Base-by-base conservation (phyloP, 2,797 vertebrate species). In the Pangasius macronema region DNA sequence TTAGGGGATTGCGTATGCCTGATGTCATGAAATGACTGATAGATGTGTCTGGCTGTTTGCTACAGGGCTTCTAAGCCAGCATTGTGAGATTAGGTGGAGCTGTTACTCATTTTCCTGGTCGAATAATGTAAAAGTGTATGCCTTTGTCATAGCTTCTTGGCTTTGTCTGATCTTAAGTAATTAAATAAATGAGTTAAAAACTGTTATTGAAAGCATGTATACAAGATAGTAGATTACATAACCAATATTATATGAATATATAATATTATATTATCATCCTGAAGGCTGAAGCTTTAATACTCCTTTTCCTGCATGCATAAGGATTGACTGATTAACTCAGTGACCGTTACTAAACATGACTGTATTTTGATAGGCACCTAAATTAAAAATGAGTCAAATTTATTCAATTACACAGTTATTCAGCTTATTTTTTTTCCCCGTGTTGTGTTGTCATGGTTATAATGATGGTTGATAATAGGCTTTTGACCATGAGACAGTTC, bases 381-480 rank as follows among this genome's bases (percentile, higher is more conserved):
- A 63, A n/a, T 81, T 20, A 18, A 36, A 20, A 65, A 65, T n/a
- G 59, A 83, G 39, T 68, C 81, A 67, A 2, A 33, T 68, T 83
- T 53, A 53, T 53, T 68, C 49, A 68, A 53, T 67, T 68, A 67
- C 9, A 22, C 81, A 33, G 81, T 30, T 51, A 33, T 49, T 68
- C 46, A 51, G 39, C 14, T 27, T 59, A 24, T 39, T 80, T 57
- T 24, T 24, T 9, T 4, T 8, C 20, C 46, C 16, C 14, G 30
- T 22, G 68, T 55, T 22, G 18, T 53, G 85, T 80, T 86, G 75
- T 68, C 75, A 68, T 86, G n/a, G 75, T 67, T 79, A 79, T 53
- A 36, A 79, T 79, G n/a, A 49, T 85, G 57, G 46, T 67, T 85
- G 59, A 75, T 79, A 85, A 85, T 42, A 49, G 10, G n/a, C 53